Conservation (phyloP, 2,888 invertebrate genomes). For the Drosophila atripex region DNA sequence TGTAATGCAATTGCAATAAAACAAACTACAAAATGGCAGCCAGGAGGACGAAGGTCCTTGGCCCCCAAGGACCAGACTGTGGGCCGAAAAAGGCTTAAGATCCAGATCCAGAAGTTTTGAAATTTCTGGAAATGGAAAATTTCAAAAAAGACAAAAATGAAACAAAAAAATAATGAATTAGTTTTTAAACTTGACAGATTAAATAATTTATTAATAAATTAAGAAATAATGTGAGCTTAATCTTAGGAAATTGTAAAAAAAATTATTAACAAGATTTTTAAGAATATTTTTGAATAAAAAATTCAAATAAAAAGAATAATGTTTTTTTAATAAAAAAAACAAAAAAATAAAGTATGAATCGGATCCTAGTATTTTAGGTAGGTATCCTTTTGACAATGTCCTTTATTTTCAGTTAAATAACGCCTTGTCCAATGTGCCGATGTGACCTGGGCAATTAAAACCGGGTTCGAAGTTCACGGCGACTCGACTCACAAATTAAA, state of each 20-base stretch:
- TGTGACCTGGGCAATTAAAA: conserved; percentile 54
- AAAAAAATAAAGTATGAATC: no score
- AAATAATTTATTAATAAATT: neutral
- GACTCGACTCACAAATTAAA: conserved; percentile 59
- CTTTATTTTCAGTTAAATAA: no score
- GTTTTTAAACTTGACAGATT: neutral
- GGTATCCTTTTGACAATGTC: neutral
- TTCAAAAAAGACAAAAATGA: no score
- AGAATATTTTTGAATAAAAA: no score
- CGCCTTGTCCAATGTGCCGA: conserved; percentile 9
- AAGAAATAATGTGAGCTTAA: neutral
- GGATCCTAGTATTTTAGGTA: neutral
- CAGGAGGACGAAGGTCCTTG: neutral
- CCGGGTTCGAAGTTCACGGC: conserved; percentile 52
- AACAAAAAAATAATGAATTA: neutral
- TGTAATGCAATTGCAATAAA: conserved; percentile 60
- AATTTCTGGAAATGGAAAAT: neutral
- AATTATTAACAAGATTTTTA: no score
- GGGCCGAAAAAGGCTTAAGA: neutral
- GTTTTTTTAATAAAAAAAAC: no score
- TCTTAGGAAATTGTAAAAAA: no score
- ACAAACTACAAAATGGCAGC: conserved; percentile 43
- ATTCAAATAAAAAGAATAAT: no score
- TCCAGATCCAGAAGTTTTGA: neutral
- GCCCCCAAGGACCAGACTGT: neutral